Evolutionary conservation across 2,113 vertebrate genomes (phyloP).

Genomic region (Astur gentilis): DNA sequence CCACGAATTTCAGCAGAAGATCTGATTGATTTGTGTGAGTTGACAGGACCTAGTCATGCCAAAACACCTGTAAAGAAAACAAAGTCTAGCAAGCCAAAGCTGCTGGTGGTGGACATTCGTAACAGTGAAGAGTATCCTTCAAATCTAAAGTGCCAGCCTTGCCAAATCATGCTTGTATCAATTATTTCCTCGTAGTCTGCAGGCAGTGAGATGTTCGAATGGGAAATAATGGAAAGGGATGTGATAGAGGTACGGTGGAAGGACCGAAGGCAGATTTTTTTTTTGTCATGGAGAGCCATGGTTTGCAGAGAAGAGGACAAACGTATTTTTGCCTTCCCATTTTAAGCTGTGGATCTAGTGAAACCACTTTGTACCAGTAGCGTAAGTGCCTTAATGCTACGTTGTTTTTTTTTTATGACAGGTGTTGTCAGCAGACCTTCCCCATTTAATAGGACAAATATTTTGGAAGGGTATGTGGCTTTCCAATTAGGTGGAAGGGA

Average conservation of each 20-base stretch:
- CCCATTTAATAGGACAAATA: not conserved
- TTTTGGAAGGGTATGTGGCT: not conserved
- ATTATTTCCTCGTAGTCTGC: not conserved
- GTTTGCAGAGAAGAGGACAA: not conserved
- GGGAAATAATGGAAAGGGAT: not conserved
- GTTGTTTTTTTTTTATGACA: not conserved
- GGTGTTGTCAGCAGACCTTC: not conserved
- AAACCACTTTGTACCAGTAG: not conserved
- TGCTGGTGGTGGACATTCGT: conserved; percentile 92
- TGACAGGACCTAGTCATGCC: conserved; percentile 77
- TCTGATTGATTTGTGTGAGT: conserved; percentile 92
- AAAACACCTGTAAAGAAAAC: conserved; percentile 85
- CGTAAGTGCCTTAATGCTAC: not conserved
- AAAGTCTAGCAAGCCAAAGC: conserved; percentile 88
- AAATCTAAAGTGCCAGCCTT: not conserved
- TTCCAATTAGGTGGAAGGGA: not conserved
- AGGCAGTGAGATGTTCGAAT: not conserved
- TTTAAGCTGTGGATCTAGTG: not conserved
- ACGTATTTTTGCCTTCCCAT: not conserved
- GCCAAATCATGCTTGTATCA: not conserved
- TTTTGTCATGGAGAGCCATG: not conserved
- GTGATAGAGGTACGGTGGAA: not conserved
- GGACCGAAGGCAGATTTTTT: not conserved
- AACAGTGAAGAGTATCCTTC: conserved; percentile 96
- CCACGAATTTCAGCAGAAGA: conserved; percentile 96